These are phyloP conservation scores for Sphaerophoria taeniata DNA, from an alignment of 2,888 invertebrate genomes.

Conservation along the genomic window DNA sequence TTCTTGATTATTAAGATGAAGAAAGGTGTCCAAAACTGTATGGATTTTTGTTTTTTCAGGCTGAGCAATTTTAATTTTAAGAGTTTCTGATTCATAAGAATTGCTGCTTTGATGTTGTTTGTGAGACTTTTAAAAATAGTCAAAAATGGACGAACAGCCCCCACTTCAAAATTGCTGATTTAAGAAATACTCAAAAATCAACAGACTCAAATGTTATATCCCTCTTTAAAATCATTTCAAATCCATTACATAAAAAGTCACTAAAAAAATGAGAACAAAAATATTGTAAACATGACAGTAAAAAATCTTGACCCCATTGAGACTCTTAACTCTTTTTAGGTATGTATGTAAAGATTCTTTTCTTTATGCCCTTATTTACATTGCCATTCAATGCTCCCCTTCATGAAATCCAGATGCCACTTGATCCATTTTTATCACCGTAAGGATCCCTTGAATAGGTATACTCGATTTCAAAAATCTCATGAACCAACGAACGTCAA, in stretches of 20 bases:
- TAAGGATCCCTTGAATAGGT: background rate
- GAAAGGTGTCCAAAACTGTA: background rate
- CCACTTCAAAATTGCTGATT: no score
- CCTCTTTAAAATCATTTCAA: background rate
- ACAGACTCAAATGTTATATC: background rate
- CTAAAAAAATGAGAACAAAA: background rate
- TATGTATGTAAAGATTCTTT: background rate
- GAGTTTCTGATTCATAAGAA: no score
- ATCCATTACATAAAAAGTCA: constrained; percentile 22
- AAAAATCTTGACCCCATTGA: constrained; percentile 18
- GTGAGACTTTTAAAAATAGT: no score
- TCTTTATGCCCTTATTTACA: constrained; percentile 5
- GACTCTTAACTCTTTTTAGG: background rate
- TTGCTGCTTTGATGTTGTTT: no score
- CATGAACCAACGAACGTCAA: background rate
- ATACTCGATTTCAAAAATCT: background rate
- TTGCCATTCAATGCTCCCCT: background rate
- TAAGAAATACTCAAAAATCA: no score
- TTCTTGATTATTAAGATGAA: background rate
- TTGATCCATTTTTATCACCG: constrained; percentile 23
- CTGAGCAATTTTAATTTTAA: background rate
- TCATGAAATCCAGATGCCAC: background rate
- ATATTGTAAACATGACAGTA: constrained; percentile 22
- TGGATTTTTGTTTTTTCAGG: background rate
- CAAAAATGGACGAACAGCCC: no score